Percentiles rank a stretch among this genome's conserved stretches.
Conservation (phyloP, 2,888 invertebrate genomes). For the Zhuqinia jingwanae region DNA sequence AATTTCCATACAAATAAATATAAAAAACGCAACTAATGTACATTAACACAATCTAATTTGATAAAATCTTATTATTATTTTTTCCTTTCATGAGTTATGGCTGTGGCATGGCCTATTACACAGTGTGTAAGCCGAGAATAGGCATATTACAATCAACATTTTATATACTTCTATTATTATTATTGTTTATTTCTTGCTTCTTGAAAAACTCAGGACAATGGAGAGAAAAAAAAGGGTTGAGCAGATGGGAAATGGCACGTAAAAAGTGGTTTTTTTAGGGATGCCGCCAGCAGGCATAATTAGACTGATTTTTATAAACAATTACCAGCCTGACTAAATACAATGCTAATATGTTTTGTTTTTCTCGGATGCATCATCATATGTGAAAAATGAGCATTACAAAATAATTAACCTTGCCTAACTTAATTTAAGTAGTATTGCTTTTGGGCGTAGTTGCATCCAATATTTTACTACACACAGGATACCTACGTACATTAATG, state of each 20-base stretch:
- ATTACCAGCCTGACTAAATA: not conserved
- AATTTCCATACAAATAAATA: constrained; percentile 5
- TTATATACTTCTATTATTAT: not conserved
- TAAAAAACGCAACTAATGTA: not conserved
- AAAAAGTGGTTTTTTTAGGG: not conserved
- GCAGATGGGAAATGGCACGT: constrained; percentile 39
- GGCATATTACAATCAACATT: not conserved
- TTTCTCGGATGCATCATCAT: too few species aligned
- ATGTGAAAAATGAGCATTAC: too few species aligned
- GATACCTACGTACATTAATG: too few species aligned
- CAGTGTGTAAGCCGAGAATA: not conserved
- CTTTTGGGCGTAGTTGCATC: too few species aligned
- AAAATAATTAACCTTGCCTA: too few species aligned
- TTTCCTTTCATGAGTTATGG: not conserved
- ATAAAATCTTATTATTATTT: not conserved
- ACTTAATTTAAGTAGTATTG: too few species aligned
- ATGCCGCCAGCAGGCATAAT: constrained; percentile 35
- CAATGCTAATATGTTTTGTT: not conserved
- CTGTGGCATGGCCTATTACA: too few species aligned
- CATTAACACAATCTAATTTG: constrained; percentile 25
- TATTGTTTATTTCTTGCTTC: not conserved
- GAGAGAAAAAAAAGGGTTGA: not conserved
- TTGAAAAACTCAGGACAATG: not conserved
- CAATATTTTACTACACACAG: too few species aligned
- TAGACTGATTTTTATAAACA: constrained; percentile 17